Evolutionary conservation across 2,113 vertebrate genomes (phyloP).

Genomic region (Burhinus oedicnemus): DNA sequence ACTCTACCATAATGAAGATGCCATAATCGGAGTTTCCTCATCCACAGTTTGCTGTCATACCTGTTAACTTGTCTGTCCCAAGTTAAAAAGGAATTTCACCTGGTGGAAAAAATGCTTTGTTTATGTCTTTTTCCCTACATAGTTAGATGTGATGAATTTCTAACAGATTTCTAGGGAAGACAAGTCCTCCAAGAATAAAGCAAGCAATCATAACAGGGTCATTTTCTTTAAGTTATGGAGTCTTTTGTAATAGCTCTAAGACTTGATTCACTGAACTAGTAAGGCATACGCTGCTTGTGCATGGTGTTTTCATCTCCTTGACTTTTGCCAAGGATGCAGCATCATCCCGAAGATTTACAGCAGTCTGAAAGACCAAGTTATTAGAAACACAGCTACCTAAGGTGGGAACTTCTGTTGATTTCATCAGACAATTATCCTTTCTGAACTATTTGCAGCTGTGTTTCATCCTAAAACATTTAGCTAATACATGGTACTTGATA

Average conservation of each 20-base stretch:
- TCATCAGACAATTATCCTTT: not conserved
- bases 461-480: not conserved
- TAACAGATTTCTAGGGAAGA: not conserved
- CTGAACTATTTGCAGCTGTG: not conserved
- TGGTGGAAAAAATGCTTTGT: not conserved
- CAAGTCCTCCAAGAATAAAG: not conserved
- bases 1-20: not conserved
- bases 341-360: not conserved
- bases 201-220: not conserved
- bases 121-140: not conserved
- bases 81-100: not conserved
- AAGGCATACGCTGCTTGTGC: not conserved
- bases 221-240: not conserved
- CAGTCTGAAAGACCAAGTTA: not conserved
- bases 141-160: not conserved
- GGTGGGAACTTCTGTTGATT: not conserved
- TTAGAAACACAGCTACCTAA: not conserved
- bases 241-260: not conserved
- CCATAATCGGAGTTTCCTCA: not conserved
- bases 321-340: not conserved
- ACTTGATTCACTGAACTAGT: conserved; percentile 8
- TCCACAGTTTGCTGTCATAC: not conserved
- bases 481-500: not conserved
- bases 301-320: not conserved
- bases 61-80: not conserved